Evolutionary conservation across 2,113 vertebrate genomes (phyloP), one percentile per base, ranked within the genome.

Genomic region (Anhinga anhinga): DNA sequence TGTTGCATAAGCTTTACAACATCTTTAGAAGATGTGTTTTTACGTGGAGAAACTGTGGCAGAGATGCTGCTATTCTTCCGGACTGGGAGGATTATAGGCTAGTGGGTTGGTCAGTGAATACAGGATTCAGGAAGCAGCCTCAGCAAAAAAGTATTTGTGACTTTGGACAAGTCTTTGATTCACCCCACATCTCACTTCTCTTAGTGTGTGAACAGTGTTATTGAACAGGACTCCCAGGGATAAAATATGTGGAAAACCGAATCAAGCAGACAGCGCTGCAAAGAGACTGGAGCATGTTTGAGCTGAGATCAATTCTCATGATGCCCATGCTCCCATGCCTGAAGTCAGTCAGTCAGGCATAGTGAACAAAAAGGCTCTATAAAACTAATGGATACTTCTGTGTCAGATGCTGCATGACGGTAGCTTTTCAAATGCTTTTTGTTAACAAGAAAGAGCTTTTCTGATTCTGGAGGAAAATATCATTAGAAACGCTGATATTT

Each of bases 351-450:
- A 45, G 15, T 19, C 30, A 14, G 44, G 8, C 16, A 11, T 21
- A 70, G 56, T 12, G 15, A 91, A 34, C 40, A 53, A 56, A 82
- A 67, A 30, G 2, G 9, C 14, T 10, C 1, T 38, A 5, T 17
- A 58, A 80, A 88, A 25, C 14, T 34, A 36, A 53, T 10, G 27
- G 23, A 22, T 66, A 13, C 3, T 14, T 82, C 30, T 47, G 4
- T 78, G 21, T 44, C 2, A 2, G 14, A 17, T 58, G 36, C 27
- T 78, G 30, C 3, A 1, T 26, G 38, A 45, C 0, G 2, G 11
- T 66, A 91, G 44, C 21, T 11, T 91, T 93, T 74, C 34, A 47
- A 82, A 61, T 91, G 18, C 2, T 32, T 87, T 40, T 23, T 79
- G 6, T 79, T 79, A 87, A 72, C 12, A 58, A 71, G 55, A 45